Percentiles rank a stretch among this genome's conserved stretches.
phyloP scores from a whole-genome alignment of 2,797 vertebrate species.

The Mormyrus hasselquistii region DNA sequence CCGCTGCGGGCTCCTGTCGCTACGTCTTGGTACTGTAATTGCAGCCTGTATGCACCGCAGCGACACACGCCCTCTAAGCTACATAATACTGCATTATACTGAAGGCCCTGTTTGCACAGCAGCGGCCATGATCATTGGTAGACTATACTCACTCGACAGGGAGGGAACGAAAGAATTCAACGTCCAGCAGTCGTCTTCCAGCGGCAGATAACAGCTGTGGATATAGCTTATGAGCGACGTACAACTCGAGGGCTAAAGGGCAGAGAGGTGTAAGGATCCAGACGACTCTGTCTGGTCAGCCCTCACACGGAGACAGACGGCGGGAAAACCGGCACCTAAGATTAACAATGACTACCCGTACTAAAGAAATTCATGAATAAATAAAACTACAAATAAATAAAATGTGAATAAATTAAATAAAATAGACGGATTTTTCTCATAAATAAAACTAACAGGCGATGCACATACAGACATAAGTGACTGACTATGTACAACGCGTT shows the following conservation, averaged over 20 bases:
- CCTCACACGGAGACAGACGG: neutral
- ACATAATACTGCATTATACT: conserved; percentile 23
- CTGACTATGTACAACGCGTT: conserved; percentile 12
- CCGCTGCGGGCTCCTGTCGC: neutral
- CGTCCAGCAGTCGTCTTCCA: neutral
- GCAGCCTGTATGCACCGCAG: neutral
- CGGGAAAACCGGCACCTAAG: neutral
- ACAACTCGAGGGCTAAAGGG: neutral
- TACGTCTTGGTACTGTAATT: neutral
- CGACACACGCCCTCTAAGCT: conserved; percentile 5
- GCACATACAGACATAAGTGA: neutral
- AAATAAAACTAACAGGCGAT: conserved; percentile 3
- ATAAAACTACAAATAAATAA: conserved; percentile 11
- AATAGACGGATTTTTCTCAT: neutral
- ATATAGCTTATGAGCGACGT: neutral
- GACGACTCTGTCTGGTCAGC: neutral
- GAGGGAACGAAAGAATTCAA: neutral
- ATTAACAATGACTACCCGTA: conserved; percentile 12
- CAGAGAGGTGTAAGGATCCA: neutral
- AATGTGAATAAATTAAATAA: conserved; percentile 8
- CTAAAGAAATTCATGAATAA: conserved; percentile 16
- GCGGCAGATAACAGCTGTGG: neutral
- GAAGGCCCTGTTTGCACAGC: neutral
- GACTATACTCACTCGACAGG: neutral
- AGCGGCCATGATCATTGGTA: neutral